Evolutionary conservation across 1,140 invertebrate genomes (phyloP), one percentile per base, ranked within the genome.

Genomic region (Leptoteleia sp.): DNA sequence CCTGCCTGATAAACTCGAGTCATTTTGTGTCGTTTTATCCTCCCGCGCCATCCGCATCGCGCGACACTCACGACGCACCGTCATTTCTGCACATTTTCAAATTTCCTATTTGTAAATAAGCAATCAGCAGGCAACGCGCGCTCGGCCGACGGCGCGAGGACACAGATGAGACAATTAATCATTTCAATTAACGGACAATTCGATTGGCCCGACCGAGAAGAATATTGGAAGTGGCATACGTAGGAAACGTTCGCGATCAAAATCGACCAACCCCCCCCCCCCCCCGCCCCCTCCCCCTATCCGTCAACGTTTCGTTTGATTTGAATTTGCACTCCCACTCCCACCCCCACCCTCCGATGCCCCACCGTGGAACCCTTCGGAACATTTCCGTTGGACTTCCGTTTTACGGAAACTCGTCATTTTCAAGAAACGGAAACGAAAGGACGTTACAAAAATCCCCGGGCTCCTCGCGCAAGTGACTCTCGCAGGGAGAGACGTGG

Each of bases 81-180:
- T 65, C 47, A 81, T 76, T n/a, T 80, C 76, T 78, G 83, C 83
- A 84, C 87, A 88, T 89, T 89, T 89, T 89, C 88, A 86, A 88
- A 89, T 89, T 89, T 89, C 88, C 88, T 89, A 89, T 89, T 89
- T 89, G 88, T 88, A 89, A 89, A 89, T 89, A 89, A 89, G 88
- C 88, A 89, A 89, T 89, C 87, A 89, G 81, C 80, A 48, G 47
- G 71, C 45, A 37, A 65, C 35, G 57, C 61, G 81, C 22, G 22
- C 29, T 62, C 62, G 73, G 54, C 54, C 80, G 75, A 50, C 67
- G 76, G 42, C n/a, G 43, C 47, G 64, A 76, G 79, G 64, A 35
- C 81, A 82, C 83, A 85, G 87, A 85, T 89, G 87, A 89, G 88
- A 89, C 86, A 89, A 89, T 89, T 89, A 89, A 89, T 89, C 88